Evolutionary conservation across 2,797 vertebrate genomes (phyloP), one percentile per base, ranked within the genome.

Genomic region (Falco rusticolus): DNA sequence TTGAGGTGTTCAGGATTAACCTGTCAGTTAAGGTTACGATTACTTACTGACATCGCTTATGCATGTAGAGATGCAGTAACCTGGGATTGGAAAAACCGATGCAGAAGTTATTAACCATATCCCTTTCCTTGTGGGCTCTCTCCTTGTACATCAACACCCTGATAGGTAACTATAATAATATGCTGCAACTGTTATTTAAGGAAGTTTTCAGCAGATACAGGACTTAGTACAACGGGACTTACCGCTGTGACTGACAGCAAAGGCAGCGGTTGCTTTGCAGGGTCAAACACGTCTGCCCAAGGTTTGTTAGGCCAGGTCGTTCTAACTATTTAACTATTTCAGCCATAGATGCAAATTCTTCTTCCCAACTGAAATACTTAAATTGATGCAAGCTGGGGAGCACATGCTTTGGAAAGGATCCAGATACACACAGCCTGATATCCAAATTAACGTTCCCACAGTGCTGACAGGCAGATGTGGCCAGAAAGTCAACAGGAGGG

Each of bases 321-420:
- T 26, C 18, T 43, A 34, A 59, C 80, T 34, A 1, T 15, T 87
- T 78, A 72, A 69, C 79, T 69, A 6, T 50, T 54, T 10, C 84
- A 84, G 77, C 77, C 84, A 14, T 9, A 56, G 84, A 95, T 89
- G 77, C 81, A 88, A 80, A 92, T 89, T 92, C 66, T 72, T 61
- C 63, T 78, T 84, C 50, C 48, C 60, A 79, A 60, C 83, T 33
- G 93, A 87, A 96, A 61, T 92, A 90, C 92, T 91, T 70, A 85
- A 97, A 94, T 95, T 41, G 93, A 60, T 82, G 90, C 92, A 95
- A 93, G 95, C 87, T 95, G 95, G 90, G 91, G 76, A 95, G 91
- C 93, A 95, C 91, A 47, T 93, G 93, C 82, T 60, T 60, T 95
- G 95, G 95, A 96, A 77, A 29, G 77, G 87, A 29, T 93, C 96